phyloP scores from a whole-genome alignment of 2,888 invertebrate genomes.

The Colletes collaris region DNA sequence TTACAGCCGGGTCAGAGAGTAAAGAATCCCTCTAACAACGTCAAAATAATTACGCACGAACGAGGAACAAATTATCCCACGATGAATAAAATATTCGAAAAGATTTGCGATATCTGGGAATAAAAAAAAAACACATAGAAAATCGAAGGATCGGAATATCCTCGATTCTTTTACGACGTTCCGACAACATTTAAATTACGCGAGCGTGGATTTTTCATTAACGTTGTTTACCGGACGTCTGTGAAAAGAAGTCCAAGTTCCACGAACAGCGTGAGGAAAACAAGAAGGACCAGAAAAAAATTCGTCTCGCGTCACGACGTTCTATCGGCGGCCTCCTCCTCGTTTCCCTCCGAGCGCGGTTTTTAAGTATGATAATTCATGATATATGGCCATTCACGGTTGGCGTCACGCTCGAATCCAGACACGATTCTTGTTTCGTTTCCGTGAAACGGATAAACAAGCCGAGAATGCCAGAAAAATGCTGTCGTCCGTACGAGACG shows the following conservation, averaged over 20 bases:
- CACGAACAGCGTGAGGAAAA: not conserved
- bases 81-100: too few relatives aligned
- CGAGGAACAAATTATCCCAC: too few relatives aligned
- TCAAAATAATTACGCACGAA: too few relatives aligned
- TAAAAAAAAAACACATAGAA: too few relatives aligned
- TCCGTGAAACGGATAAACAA: conserved; percentile 49
- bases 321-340: conserved; percentile 31
- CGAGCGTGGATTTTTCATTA: not conserved
- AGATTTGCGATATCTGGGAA: too few relatives aligned
- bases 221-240: not conserved
- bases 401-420: conserved; percentile 54
- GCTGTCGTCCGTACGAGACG: conserved; percentile 38
- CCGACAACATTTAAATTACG: too few relatives aligned
- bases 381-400: conserved; percentile 46
- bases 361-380: conserved; percentile 69
- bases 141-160: too few relatives aligned
- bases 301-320: conserved; percentile 52
- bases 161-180: too few relatives aligned
- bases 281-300: conserved; percentile 17
- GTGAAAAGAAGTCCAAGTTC: not conserved
- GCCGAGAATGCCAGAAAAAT: conserved; percentile 51
- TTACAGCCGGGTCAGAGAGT: too few relatives aligned
- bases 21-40: too few relatives aligned
- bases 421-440: conserved; percentile 48
- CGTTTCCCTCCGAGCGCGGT: conserved; percentile 7